A percentile compares a stretch with the other conserved stretches of the same genome.
Conservation (phyloP, 2,888 invertebrate species). For the Acrocera orbiculus region DNA sequence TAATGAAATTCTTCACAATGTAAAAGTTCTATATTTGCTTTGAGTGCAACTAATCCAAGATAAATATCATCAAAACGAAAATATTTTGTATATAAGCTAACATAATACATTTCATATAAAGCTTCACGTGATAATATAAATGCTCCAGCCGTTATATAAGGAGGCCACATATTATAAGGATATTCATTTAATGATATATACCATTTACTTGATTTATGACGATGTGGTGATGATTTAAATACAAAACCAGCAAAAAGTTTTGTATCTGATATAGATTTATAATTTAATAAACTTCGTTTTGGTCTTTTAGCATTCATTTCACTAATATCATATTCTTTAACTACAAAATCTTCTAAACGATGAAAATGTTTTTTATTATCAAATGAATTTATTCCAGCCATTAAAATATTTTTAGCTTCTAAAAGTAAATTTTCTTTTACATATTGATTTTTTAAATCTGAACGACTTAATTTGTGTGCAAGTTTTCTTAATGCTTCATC, state of each 20-base stretch:
- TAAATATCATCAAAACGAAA: constrained; percentile 86
- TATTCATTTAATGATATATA: constrained; percentile 68
- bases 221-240: constrained; percentile 55
- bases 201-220: constrained; percentile 74
- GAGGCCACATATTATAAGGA: constrained; percentile 74
- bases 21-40: constrained; percentile 53
- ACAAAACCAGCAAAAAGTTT: constrained; percentile 60
- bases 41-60: constrained; percentile 67
- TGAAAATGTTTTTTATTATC: constrained; percentile 11
- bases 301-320: constrained; percentile 2
- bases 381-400: constrained; percentile 8
- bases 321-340: constrained; percentile 3
- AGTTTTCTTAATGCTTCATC: constrained; percentile 20
- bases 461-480: constrained; percentile 14
- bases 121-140: constrained; percentile 60
- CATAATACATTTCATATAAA: constrained; percentile 54
- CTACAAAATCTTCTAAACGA: constrained; percentile 9
- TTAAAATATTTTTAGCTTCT: constrained; percentile 8
- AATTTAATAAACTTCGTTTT: constrained; percentile 26
- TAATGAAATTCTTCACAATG: constrained; percentile 68
- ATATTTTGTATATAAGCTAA: constrained; percentile 62
- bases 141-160: constrained; percentile 79
- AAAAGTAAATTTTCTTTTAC: constrained; percentile 7
- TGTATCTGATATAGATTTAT: constrained; percentile 20
- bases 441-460: constrained; percentile 14